Evolutionary conservation across 1,140 invertebrate genomes (phyloP).

Genomic region (Dolichoris vasculosae): DNA sequence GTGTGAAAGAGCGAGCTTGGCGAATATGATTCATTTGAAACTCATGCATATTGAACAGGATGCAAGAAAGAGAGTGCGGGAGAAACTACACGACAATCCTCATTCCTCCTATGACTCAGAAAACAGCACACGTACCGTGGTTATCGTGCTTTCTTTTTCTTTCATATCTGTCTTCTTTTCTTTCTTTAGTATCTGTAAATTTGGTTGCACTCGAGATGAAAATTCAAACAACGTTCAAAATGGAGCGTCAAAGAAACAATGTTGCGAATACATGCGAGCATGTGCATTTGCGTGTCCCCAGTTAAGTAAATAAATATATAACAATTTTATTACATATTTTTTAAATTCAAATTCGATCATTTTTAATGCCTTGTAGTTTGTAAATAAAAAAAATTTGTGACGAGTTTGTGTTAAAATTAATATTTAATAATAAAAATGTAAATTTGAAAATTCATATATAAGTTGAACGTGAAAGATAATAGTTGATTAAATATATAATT

Average conservation of each 20-base stretch:
- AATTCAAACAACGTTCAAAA: slow-evolving; percentile 6
- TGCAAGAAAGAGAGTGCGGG: slow-evolving; percentile 9
- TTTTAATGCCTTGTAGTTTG: no score
- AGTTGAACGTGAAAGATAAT: background rate
- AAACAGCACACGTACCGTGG: slow-evolving; percentile 30
- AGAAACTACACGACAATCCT: slow-evolving; percentile 17
- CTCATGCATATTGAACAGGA: slow-evolving; percentile 50
- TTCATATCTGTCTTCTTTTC: background rate
- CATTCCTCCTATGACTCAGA: slow-evolving; percentile 47
- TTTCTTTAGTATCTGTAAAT: background rate
- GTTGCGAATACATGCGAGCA: background rate
- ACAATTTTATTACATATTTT: no score
- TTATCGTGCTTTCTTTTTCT: background rate
- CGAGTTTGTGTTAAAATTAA: no score
- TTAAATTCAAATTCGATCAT: no score
- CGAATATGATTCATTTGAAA: slow-evolving; percentile 51
- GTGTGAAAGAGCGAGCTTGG: background rate
- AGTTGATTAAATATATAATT: background rate
- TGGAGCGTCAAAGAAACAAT: background rate
- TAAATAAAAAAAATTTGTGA: no score
- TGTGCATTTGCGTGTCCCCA: background rate
- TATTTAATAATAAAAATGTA: background rate
- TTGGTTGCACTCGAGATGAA: background rate
- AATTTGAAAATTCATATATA: background rate
- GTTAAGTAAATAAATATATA: no score